Conservation (phyloP, 1,140 invertebrate genomes). For the Euwallacea similis region DNA sequence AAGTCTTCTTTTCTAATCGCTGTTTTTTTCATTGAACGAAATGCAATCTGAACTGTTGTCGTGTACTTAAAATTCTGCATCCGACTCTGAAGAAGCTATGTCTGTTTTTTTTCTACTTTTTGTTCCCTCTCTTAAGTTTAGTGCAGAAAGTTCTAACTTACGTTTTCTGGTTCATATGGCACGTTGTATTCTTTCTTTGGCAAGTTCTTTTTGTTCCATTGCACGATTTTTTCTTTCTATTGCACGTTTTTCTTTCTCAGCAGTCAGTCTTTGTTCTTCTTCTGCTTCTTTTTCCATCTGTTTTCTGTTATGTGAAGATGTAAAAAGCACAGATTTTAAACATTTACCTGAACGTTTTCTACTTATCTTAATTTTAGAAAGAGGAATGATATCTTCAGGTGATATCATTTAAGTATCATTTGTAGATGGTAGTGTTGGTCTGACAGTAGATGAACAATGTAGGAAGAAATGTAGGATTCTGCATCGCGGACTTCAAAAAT, state of each 20-base stretch:
- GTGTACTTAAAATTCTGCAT: conserved; percentile 3
- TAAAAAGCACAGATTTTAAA: neutral
- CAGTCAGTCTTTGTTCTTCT: neutral
- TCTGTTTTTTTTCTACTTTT: neutral
- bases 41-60: conserved; percentile 2
- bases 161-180: neutral
- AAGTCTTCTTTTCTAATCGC: neutral
- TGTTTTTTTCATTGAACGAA: neutral
- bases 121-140: neutral
- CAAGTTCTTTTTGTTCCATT: neutral
- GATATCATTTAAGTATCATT: conserved; percentile 1
- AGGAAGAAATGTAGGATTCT: neutral
- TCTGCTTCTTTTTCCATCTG: neutral
- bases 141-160: neutral
- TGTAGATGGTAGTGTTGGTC: neutral
- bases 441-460: neutral
- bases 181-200: no score
- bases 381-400: neutral
- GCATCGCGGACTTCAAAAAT: neutral
- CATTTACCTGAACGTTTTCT: conserved; percentile 1
- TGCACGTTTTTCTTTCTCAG: conserved; percentile 4
- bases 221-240: neutral
- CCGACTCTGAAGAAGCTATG: neutral
- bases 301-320: neutral
- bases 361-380: neutral